These are phyloP conservation scores for Leistus spinibarbis DNA, from an alignment of 2,888 invertebrate genomes.

Conservation along the genomic window DNA sequence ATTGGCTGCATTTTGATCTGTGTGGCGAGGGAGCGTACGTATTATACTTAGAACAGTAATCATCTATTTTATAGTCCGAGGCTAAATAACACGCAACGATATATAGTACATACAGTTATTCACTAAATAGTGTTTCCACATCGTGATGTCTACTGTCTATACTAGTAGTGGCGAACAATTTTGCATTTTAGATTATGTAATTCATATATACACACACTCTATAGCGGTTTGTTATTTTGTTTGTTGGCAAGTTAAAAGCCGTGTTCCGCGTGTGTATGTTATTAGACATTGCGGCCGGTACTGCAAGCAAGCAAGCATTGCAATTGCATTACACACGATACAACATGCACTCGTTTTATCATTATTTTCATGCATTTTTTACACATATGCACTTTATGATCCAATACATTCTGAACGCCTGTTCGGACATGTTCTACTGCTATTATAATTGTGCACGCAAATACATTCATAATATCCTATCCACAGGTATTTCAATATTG, in stretches of 20 bases:
- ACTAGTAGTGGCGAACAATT: neutral
- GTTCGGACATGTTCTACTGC: neutral
- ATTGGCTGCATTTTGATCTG: too few species aligned
- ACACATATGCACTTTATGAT: neutral
- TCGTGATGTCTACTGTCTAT: neutral
- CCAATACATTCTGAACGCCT: too few species aligned
- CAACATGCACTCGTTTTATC: neutral
- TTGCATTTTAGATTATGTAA: slow-evolving; percentile 13
- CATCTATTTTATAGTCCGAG: neutral
- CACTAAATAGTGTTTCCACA: slow-evolving; percentile 4
- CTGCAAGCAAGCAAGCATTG: neutral
- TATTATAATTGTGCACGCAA: neutral
- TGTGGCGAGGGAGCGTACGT: neutral
- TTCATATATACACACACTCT: slow-evolving; percentile 2
- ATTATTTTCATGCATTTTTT: neutral
- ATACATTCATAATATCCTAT: neutral
- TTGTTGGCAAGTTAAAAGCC: neutral
- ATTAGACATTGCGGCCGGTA: neutral
- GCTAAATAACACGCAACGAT: slow-evolving; percentile 1
- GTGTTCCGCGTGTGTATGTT: slow-evolving; percentile 2
- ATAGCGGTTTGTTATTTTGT: too few species aligned
- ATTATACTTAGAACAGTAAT: neutral
- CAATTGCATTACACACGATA: neutral
- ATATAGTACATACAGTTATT: slow-evolving; percentile 9
- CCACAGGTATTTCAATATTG: too few species aligned